Base-by-base conservation (phyloP, 2,888 invertebrate species). In the Panzeria rudis region DNA sequence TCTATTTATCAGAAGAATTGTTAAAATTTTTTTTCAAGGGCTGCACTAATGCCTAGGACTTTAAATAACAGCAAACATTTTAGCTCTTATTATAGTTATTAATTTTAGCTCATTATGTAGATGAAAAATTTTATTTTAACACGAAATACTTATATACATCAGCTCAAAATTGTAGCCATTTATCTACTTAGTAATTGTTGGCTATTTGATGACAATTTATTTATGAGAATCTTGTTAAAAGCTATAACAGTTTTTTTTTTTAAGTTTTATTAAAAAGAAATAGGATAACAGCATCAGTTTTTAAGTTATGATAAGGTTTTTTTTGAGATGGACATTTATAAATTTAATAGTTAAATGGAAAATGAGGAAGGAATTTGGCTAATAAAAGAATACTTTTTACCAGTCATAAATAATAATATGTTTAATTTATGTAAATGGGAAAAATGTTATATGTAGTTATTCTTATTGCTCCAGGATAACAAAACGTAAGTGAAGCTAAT, bases 241-340 rank as follows among this genome's bases (percentile, higher is more conserved):
- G 13, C 11, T 0, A 7, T 8, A 50, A 20, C 1, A 29, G n/a
- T n/a, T 15, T 17, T 47, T 32, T 9, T 20, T 50, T n/a, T 5
- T 1, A 50, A 23, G 11, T 9, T 47, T 50, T 50, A 50, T 47
- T 32, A 66, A 66, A 50, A 32, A 13, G 8, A 20, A 50, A 50
- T 66, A 50, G 66, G 50, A 20, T 66, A 50, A 47, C 44, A 64
- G 32, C 29, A 29, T 23, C 52, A 52, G 15, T 50, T 50, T 20
- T 8, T 50, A 8, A 20, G 44, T 50, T 20, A 20, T 50, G 23
- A 23, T 20, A 4, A 47, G n/a, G 0, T 6, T n/a, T n/a, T n/a
- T 47, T 47, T 17, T 6, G 20, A 20, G 23, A 50, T 50, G 50
- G 23, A 11, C 50, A 50, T 50, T 50, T 50, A 50, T 50, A 20